These are phyloP conservation scores for Nomada lathburiana DNA, from an alignment of 2,888 invertebrate genomes.

Conservation along the genomic window DNA sequence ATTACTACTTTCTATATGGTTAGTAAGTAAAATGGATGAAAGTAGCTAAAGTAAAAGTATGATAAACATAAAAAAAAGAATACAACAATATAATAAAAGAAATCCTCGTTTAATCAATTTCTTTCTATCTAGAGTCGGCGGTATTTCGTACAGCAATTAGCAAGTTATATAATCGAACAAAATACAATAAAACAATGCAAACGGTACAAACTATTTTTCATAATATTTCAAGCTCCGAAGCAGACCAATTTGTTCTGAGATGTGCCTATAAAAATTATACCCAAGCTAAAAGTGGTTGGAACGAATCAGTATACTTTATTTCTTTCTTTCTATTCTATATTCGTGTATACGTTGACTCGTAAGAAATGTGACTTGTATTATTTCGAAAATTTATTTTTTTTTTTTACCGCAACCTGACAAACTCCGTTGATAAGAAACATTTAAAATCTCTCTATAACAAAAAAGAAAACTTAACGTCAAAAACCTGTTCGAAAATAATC, in stretches of 20 bases:
- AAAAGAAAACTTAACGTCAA: constrained; percentile 26
- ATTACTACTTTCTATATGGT: constrained; percentile 37
- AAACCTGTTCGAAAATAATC: constrained; percentile 38
- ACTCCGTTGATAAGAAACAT: neutral
- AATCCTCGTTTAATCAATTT: constrained; percentile 11
- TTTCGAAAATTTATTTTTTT: constrained; percentile 3
- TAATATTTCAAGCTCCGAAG: constrained; percentile 23
- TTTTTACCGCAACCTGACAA: constrained; percentile 16
- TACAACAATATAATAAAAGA: neutral
- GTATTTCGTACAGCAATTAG: constrained; percentile 3
- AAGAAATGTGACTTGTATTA: constrained; percentile 16
- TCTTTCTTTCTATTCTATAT: neutral
- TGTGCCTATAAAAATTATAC: constrained; percentile 64
- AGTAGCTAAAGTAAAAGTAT: constrained; percentile 49
- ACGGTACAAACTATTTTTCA: constrained; percentile 17
- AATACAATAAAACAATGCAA: constrained; percentile 24
- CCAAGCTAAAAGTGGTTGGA: constrained; percentile 25
- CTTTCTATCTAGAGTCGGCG: constrained; percentile 1
- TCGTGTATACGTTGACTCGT: constrained; percentile 10
- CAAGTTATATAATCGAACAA: constrained; percentile 25
- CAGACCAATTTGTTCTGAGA: constrained; percentile 52
- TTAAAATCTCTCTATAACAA: neutral
- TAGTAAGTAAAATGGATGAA: constrained; percentile 49
- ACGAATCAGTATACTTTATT: constrained; percentile 32
- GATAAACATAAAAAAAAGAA: constrained; percentile 12